A percentile compares a stretch with the other conserved stretches of the same genome.
These are phyloP conservation scores for Clytia hemisphaerica DNA, from an alignment of 30 jellyfish, hydroid and myxozoan species.

Conservation along the genomic window DNA sequence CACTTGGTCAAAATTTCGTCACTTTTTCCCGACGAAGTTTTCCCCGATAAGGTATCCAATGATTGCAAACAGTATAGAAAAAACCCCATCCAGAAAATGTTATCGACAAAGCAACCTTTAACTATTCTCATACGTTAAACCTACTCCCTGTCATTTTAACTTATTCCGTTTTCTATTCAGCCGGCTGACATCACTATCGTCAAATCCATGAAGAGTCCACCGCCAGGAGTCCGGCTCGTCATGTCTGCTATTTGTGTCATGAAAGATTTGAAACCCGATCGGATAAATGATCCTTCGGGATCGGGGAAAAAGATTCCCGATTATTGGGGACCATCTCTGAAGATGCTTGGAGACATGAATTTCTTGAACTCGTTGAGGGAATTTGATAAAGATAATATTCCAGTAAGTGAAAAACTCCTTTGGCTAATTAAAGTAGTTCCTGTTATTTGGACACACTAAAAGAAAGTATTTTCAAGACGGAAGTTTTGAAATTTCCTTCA, in stretches of 20 bases:
- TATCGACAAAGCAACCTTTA: too few relatives aligned
- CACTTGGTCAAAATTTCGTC: too few relatives aligned
- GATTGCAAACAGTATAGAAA: too few relatives aligned
- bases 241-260: constrained; percentile 97
- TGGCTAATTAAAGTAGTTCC: not conserved
- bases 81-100: too few relatives aligned
- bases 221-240: constrained; percentile 93
- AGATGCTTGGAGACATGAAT: constrained; percentile 96
- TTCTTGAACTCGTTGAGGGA: constrained; percentile 68
- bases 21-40: too few relatives aligned
- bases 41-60: too few relatives aligned
- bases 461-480: not conserved
- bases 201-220: constrained; percentile 97
- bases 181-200: constrained; percentile 97
- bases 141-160: not conserved
- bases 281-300: constrained; percentile 89
- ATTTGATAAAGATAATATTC: constrained; percentile 86
- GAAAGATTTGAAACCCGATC: constrained; percentile 91
- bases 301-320: constrained; percentile 91
- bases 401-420: constrained; percentile 40
- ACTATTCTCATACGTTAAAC: not conserved
- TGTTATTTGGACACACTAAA: not conserved
- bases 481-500: not conserved
- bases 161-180: constrained; percentile 17
- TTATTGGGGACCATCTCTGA: constrained; percentile 97